Conservation (phyloP, 2,888 invertebrate species). For the Agapostemon virescens region DNA sequence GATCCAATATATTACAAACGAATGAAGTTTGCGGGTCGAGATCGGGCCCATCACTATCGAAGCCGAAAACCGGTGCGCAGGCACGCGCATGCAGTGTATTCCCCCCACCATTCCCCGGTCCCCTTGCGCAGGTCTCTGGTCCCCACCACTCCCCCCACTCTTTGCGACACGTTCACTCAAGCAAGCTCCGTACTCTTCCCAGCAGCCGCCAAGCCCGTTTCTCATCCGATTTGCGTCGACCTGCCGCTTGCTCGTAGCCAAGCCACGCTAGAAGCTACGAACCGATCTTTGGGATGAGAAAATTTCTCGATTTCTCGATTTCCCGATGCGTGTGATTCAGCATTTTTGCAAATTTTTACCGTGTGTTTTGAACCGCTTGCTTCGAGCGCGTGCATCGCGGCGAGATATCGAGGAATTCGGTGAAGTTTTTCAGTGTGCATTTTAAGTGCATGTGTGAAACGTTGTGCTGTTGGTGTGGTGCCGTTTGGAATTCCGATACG, state of each 20-base stretch:
- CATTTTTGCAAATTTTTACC: constrained; percentile 3
- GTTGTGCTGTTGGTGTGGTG: constrained; percentile 24
- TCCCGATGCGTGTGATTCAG: constrained; percentile 17
- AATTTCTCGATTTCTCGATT: constrained; percentile 40
- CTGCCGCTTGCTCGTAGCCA: constrained; percentile 48
- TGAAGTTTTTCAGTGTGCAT: constrained; percentile 16
- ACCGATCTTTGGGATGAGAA: constrained; percentile 36
- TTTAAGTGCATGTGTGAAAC: constrained; percentile 28
- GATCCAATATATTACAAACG: background rate
- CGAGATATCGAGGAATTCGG: background rate
- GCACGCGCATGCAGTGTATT: constrained; percentile 41
- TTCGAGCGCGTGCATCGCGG: background rate
- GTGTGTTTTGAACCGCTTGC: constrained; percentile 2
- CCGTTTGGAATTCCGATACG: constrained; percentile 28
- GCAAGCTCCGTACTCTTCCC: constrained; percentile 35
- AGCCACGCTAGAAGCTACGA: constrained; percentile 47
- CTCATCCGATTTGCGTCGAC: constrained; percentile 65
- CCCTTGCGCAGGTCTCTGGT: constrained; percentile 43
- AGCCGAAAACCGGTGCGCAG: constrained; percentile 51
- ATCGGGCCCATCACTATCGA: constrained; percentile 51
- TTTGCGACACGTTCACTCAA: constrained; percentile 50
- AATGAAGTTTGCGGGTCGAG: constrained; percentile 5
- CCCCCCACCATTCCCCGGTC: constrained; percentile 35
- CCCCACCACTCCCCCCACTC: constrained; percentile 38
- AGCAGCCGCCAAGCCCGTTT: constrained; percentile 57